Evolutionary conservation across 2,113 vertebrate genomes (phyloP).

Genomic region (Brachypodius melanocephalos): DNA sequence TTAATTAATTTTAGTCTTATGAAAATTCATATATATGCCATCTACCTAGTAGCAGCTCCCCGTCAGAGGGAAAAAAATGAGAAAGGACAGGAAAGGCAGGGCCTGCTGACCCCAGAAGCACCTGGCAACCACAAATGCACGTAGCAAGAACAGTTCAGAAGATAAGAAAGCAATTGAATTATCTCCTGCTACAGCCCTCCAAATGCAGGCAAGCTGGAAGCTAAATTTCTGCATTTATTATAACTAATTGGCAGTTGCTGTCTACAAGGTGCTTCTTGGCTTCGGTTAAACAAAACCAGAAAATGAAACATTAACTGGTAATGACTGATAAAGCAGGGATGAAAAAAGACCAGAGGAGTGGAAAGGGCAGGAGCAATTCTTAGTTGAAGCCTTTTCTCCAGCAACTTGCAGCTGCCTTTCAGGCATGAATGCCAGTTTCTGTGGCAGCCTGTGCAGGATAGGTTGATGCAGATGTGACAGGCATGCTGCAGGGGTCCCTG

Average conservation of each 20-base stretch:
- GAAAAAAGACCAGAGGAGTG: background rate
- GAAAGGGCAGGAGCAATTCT: background rate
- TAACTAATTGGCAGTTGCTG: slow-evolving; percentile 27
- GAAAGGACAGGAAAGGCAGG: background rate
- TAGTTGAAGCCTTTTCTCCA: background rate
- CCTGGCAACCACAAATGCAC: background rate
- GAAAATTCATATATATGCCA: background rate
- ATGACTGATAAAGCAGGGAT: background rate
- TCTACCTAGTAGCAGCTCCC: background rate
- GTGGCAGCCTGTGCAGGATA: background rate
- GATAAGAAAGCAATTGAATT: slow-evolving; percentile 32
- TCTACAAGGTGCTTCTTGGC: background rate
- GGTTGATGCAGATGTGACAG: rapidly evolving
- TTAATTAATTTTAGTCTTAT: background rate
- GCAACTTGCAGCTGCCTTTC: background rate
- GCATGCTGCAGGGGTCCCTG: rapidly evolving
- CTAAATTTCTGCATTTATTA: slow-evolving; percentile 26
- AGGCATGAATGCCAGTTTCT: rapidly evolving
- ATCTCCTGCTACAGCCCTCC: background rate
- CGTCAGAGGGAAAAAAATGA: background rate
- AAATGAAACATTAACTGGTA: background rate
- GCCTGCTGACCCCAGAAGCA: background rate
- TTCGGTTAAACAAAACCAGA: background rate
- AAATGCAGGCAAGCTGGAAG: slow-evolving; percentile 4
- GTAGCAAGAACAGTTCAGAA: background rate